Evolutionary conservation across 2,797 vertebrate species (phyloP), one percentile per base, ranked within the genome.

Genomic region (Simalia tracyae): DNA sequence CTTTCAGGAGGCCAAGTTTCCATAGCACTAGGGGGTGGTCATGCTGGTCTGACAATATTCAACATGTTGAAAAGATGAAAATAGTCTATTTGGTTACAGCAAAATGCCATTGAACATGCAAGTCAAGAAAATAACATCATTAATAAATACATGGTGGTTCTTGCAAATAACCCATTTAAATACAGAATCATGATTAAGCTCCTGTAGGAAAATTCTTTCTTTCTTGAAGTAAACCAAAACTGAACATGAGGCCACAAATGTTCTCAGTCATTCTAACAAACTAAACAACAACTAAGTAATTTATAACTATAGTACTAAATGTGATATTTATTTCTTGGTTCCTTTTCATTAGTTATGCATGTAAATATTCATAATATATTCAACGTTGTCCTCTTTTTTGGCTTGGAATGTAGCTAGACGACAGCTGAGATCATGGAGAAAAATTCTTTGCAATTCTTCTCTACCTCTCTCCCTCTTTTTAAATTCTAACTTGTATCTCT

Each of bases 361-460:
- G 87, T 88, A 96, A 96, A 95, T 96, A 94, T 89, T 94, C 56
- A 95, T 96, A 93, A 96, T 95, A 90, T 95, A 96, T 94, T 96
- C 91, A 94, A 28, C 24, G 92, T 85, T 61, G 64, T 1, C 54
- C 91, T 95, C 61, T 72, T 96, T 95, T 94, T 88, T 93, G 93
- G 61, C 68, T 91, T 94, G 72, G 87, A 86, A 92, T 88, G 0
- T 90, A 85, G 84, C 84, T 63, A 1, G 0, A 68, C 94, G 60
- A 94, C 88, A 94, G 31, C 2, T 93, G 72, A 93, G n/a, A 59
- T 28, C n/a, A n/a, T 59, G 0, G 28, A 24, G 0, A 4, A 85
- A 72, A 50, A 86, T 87, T 59, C 14, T 76, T n/a, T 61, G 36
- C 72, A 56, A 64, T 46, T 93, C 42, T 90, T 57, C 31, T 88